Evolutionary conservation across 2,888 invertebrate species (phyloP).

Genomic region (Syritta pipiens): DNA sequence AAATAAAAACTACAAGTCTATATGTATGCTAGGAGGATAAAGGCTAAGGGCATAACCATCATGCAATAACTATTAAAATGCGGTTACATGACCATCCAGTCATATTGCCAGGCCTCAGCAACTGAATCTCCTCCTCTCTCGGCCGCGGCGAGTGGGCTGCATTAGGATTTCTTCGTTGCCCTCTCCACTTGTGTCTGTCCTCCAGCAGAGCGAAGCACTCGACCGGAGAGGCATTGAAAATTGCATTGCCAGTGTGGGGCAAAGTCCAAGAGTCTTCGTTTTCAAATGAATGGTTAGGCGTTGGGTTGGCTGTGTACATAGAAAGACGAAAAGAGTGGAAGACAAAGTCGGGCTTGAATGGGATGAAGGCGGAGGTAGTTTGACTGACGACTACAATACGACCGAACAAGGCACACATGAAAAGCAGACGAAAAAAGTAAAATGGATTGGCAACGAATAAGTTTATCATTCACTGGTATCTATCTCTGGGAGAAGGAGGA

Average conservation of each 20-base stretch:
- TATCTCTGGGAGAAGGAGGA: conserved; percentile 18
- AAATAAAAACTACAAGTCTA: conserved; percentile 23
- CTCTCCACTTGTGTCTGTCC: no score
- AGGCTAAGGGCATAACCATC: conserved; percentile 67
- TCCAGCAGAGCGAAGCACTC: no score
- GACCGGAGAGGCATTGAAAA: conserved; percentile 60
- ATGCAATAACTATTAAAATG: conserved; percentile 69
- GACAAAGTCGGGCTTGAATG: no score
- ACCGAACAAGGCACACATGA: conserved; percentile 19
- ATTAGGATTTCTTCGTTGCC: conserved; percentile 48
- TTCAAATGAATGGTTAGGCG: conserved; percentile 13
- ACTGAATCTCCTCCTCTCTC: conserved; percentile 53
- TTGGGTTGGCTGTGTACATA: no score
- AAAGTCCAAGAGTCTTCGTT: conserved; percentile 50
- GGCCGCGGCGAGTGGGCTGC: conserved; percentile 51
- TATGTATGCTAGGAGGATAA: conserved; percentile 68
- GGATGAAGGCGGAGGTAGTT: conserved; percentile 31
- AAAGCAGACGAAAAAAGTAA: conserved; percentile 13
- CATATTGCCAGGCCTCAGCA: conserved; percentile 51
- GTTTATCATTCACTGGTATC: conserved; percentile 49
- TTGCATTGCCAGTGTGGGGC: conserved; percentile 27
- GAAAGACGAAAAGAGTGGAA: no score
- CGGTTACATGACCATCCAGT: conserved; percentile 66
- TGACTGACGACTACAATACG: conserved; percentile 46
- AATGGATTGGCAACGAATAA: conserved; percentile 57